A percentile compares a stretch with the other conserved stretches of the same genome.
These are phyloP conservation scores for Zaprionus camerounensis DNA, from an alignment of 1,140 invertebrate genomes.

Conservation along the genomic window DNA sequence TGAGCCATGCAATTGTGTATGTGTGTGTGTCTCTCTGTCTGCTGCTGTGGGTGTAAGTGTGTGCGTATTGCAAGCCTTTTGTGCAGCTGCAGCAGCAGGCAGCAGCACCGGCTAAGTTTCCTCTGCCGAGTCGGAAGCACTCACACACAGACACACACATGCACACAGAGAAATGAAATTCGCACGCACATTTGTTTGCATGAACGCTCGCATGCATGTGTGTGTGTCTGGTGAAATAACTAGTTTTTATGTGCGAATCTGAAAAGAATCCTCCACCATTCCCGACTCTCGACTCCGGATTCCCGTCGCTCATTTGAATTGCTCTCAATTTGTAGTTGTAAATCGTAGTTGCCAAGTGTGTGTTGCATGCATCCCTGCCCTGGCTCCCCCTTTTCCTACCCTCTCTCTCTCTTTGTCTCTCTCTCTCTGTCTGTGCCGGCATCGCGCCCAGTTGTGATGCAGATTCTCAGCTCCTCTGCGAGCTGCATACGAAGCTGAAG, in stretches of 20 bases:
- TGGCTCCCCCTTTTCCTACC: neutral
- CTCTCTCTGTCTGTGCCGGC: conserved; percentile 7
- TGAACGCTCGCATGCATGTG: neutral
- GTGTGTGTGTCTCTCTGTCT: neutral
- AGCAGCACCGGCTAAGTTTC: conserved; percentile 1
- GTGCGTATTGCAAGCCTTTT: conserved; percentile 5
- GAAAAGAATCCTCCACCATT: conserved; percentile 51
- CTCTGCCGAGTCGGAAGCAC: conserved; percentile 19
- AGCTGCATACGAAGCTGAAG: conserved; percentile 28
- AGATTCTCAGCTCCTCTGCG: conserved; percentile 27
- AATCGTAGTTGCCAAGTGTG: conserved; percentile 34
- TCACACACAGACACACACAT: conserved; percentile 3
- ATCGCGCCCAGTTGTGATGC: conserved; percentile 29
- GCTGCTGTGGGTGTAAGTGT: neutral
- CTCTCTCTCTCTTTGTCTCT: neutral
- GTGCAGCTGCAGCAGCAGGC: conserved; percentile 28
- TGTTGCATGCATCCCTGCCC: neutral
- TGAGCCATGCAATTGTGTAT: conserved; percentile 1
- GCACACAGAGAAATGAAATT: neutral
- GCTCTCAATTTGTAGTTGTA: conserved; percentile 50
- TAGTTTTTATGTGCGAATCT: conserved; percentile 56
- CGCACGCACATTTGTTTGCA: conserved; percentile 16
- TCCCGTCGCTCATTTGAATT: conserved; percentile 49
- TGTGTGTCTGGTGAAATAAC: conserved; percentile 56
- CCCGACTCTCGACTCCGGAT: conserved; percentile 10